A percentile compares a stretch with the other conserved stretches of the same genome.
Evolutionary conservation across 2,113 vertebrate genomes (phyloP).

Genomic region (Tetraodon nigroviridis): DNA sequence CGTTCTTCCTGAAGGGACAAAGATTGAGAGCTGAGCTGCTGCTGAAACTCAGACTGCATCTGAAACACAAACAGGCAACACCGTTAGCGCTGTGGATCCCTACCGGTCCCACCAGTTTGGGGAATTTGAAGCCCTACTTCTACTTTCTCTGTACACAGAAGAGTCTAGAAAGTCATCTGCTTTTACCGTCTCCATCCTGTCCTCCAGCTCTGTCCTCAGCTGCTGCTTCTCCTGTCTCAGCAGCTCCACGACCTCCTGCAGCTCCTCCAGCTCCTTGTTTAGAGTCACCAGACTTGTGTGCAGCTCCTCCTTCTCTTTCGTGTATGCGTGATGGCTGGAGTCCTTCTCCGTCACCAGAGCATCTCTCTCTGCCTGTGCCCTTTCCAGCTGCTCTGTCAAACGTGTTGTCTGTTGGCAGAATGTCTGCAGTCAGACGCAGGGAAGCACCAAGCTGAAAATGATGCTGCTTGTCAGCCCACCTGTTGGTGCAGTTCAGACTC

Average conservation of each 20-base stretch:
- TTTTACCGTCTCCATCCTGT: constrained; percentile 1
- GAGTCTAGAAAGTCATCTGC: too few species aligned
- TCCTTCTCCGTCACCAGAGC: constrained; percentile 10
- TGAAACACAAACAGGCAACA: not conserved
- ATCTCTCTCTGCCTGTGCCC: constrained; percentile 30
- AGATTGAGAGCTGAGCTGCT: constrained; percentile 14
- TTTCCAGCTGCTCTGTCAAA: constrained; percentile 26
- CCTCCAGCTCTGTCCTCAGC: constrained; percentile 19
- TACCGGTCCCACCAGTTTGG: too few species aligned
- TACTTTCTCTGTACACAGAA: too few species aligned
- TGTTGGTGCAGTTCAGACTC: constrained; percentile 1
- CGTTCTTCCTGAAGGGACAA: constrained; percentile 13
- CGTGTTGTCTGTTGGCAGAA: not conserved
- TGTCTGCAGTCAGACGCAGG: not conserved
- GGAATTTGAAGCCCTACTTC: too few species aligned
- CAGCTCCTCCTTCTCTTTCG: constrained; percentile 29
- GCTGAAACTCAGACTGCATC: constrained; percentile 30
- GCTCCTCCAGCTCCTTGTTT: constrained; percentile 40
- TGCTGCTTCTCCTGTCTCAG: constrained; percentile 41
- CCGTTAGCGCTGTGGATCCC: too few species aligned
- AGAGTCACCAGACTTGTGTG: constrained; percentile 20
- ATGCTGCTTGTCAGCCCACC: not conserved
- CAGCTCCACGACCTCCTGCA: constrained; percentile 25
- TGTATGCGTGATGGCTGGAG: too few species aligned
- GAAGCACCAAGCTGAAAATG: not conserved